Evolutionary conservation across 1,140 invertebrate species (phyloP), one percentile per base, ranked within the genome.

Genomic region (Vollenhovia emeryi): DNA sequence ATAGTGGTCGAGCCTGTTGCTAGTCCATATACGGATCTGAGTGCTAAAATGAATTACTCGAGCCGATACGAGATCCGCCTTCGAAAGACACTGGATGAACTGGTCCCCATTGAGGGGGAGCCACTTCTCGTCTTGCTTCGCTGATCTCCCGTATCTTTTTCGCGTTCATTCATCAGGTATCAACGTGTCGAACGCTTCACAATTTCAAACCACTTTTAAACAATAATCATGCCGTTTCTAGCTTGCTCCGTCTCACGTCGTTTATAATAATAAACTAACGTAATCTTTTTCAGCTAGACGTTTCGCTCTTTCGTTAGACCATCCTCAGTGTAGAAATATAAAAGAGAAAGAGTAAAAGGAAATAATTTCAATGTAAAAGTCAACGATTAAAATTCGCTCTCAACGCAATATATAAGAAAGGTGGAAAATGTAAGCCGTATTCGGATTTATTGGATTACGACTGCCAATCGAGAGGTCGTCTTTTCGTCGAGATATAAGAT

Each of bases 81-180:
- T 86, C 68, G 86, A 87, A 86, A 88, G 86, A 86, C 87, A 89
- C 75, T 30, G 83, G 62, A 43, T 64, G 57, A 85, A 88, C 88
- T 89, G 84, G 90, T 91, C 90, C n/a, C 87, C 91, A 91, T 92
- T 92, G 60, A 91, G 86, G 84, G 87, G 82, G 83, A 76, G 78
- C 40, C 64, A 80, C 78, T 86, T 85, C 80, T 74, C 82, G 57
- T 89, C 52, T 69, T 74, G 80, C 82, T 84, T 59, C 13, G 21
- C 24, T 73, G 75, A 55, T 68, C 84, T 73, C 1, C 21, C 13
- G 57, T 68, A 74, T 90, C 84, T 87, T 89, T 86, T 85, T 90
- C 90, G 86, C 84, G 88, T 92, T 92, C 92, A 93, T 93, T 93
- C 91, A 93, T 92, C 91, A 92, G 88, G 90, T 76, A 88, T 88